Conservation (phyloP, 2,888 invertebrate genomes). For the Amiota communis region DNA sequence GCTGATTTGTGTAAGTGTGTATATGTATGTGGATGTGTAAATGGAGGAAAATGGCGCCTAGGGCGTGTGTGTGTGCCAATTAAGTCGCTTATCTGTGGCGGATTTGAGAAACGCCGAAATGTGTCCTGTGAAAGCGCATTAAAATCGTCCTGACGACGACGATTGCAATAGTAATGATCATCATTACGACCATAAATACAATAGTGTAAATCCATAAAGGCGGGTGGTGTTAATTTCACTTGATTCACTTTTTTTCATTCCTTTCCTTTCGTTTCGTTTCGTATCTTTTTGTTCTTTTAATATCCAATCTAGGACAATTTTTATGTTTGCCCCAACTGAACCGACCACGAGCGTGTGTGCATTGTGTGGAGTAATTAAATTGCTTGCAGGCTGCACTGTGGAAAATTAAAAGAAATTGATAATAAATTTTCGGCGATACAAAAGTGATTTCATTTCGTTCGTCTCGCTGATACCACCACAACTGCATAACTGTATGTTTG, state of each 20-base stretch:
- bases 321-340: slow-evolving; percentile 9
- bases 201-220: slow-evolving; percentile 28
- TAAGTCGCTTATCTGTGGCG: slow-evolving; percentile 32
- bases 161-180: slow-evolving; percentile 39
- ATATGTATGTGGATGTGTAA: too few relatives aligned
- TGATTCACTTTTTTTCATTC: slow-evolving; percentile 21
- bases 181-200: slow-evolving; percentile 50
- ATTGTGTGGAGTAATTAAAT: slow-evolving; percentile 11
- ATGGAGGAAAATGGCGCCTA: background rate
- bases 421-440: slow-evolving; percentile 31
- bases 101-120: slow-evolving; percentile 16
- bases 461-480: background rate
- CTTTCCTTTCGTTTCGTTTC: background rate
- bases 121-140: slow-evolving; percentile 16
- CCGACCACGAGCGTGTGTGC: slow-evolving; percentile 4
- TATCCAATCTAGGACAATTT: slow-evolving; percentile 11
- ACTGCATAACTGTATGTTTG: too few relatives aligned
- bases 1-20: background rate
- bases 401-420: slow-evolving; percentile 41
- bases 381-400: slow-evolving; percentile 13
- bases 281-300: slow-evolving; percentile 4
- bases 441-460: slow-evolving; percentile 27
- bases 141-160: slow-evolving; percentile 18
- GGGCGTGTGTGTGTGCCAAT: slow-evolving; percentile 27
- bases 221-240: slow-evolving; percentile 41